phyloP scores from a whole-genome alignment of 2,113 vertebrate species.

The Megaleporinus macrocephalus region DNA sequence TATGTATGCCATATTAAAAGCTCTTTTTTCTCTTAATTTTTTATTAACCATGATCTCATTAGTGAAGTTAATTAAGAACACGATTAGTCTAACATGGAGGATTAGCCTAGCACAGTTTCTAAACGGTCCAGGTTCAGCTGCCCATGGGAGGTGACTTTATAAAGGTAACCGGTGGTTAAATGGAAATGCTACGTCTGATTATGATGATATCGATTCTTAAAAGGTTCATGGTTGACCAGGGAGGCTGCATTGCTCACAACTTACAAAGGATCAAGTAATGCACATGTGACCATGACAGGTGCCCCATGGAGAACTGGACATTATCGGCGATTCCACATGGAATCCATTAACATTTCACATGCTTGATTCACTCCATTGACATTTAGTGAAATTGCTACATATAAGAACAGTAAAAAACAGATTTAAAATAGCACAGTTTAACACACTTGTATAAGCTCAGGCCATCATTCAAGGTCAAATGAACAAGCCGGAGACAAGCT shows the following conservation, averaged over 20 bases:
- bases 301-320: slow-evolving; percentile 4
- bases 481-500: not conserved
- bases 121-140: not conserved
- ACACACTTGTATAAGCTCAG: slow-evolving; percentile 22
- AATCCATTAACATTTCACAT: not conserved
- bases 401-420: slow-evolving; percentile 5
- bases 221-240: not conserved
- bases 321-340: slow-evolving; percentile 10
- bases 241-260: not conserved
- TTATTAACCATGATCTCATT: no score
- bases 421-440: slow-evolving; percentile 8
- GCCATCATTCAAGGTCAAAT: slow-evolving; percentile 32
- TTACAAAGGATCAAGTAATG: not conserved
- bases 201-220: not conserved
- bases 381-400: slow-evolving; percentile 46
- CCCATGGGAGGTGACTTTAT: not conserved
- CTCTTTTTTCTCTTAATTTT: no score
- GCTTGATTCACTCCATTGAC: slow-evolving; percentile 36
- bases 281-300: not conserved
- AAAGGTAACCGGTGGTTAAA: not conserved
- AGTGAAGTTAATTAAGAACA: no score
- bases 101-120: not conserved
- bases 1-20: no score
- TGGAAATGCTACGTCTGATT: not conserved
- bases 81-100: no score